phyloP scores from a whole-genome alignment of 2,797 vertebrate species.

The Australoheros facetus region DNA sequence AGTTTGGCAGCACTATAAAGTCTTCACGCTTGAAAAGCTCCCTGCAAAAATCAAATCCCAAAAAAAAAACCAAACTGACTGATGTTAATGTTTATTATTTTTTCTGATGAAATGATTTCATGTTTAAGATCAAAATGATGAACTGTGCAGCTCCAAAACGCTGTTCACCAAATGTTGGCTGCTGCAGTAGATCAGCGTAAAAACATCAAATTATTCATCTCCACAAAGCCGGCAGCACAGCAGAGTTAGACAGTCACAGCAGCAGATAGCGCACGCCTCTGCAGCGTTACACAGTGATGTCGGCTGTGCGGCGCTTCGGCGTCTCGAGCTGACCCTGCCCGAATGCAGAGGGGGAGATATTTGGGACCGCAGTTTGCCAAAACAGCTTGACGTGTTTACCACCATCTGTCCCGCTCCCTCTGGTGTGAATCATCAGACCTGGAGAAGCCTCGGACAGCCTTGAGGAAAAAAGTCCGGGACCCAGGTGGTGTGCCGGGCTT shows the following conservation, averaged over 20 bases:
- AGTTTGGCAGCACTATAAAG: slow-evolving; percentile 15
- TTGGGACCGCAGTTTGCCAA: slow-evolving; percentile 32
- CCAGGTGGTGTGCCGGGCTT: slow-evolving; percentile 52
- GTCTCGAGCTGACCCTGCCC: slow-evolving; percentile 42
- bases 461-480: slow-evolving; percentile 31
- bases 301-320: not conserved
- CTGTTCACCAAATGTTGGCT: not conserved
- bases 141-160: not conserved
- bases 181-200: not conserved
- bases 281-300: no score
- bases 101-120: slow-evolving; percentile 2
- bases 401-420: slow-evolving; percentile 66
- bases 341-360: slow-evolving; percentile 13
- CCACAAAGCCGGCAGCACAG: not conserved
- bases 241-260: not conserved
- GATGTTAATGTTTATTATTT: slow-evolving; percentile 19
- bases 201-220: not conserved
- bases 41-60: not conserved
- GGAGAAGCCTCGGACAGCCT: slow-evolving; percentile 42
- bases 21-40: slow-evolving; percentile 1
- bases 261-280: not conserved
- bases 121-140: slow-evolving; percentile 8
- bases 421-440: slow-evolving; percentile 54
- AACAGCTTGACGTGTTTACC: slow-evolving; percentile 65
- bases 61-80: not conserved